Conservation (phyloP, 2,888 invertebrate genomes). For the Microchrysa polita region DNA sequence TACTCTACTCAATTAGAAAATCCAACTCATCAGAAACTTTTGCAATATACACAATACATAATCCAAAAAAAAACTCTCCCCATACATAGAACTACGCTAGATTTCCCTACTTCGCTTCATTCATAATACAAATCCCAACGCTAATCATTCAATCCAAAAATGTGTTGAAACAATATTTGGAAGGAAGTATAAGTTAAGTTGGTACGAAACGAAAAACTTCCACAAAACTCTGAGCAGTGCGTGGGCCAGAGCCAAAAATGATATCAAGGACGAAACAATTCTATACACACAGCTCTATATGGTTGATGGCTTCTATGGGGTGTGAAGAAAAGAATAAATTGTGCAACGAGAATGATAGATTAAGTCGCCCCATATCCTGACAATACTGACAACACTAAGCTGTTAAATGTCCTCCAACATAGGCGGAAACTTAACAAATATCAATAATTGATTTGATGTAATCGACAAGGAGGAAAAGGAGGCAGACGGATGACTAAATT, state of each 20-base stretch:
- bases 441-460: slow-evolving; percentile 1
- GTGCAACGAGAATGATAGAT: slow-evolving; percentile 37
- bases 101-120: background rate
- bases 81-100: background rate
- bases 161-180: slow-evolving; percentile 15
- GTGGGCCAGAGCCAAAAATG: background rate
- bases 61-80: background rate
- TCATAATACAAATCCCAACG: background rate
- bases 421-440: slow-evolving; percentile 2
- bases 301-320: slow-evolving; percentile 19
- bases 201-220: background rate
- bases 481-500: background rate
- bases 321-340: slow-evolving; percentile 37
- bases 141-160: slow-evolving; percentile 18
- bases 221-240: background rate
- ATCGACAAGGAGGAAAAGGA: too few species aligned
- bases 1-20: too few species aligned
- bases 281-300: too few species aligned
- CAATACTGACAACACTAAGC: slow-evolving; percentile 38
- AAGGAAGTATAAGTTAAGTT: background rate
- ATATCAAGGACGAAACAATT: slow-evolving; percentile 4
- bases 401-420: slow-evolving; percentile 34
- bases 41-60: too few species aligned
- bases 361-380: slow-evolving; percentile 38
- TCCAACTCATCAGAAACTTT: too few species aligned